Evolutionary conservation across 2,888 invertebrate genomes (phyloP), one percentile per base, ranked within the genome.

Genomic region (Eupsilia transversa): DNA sequence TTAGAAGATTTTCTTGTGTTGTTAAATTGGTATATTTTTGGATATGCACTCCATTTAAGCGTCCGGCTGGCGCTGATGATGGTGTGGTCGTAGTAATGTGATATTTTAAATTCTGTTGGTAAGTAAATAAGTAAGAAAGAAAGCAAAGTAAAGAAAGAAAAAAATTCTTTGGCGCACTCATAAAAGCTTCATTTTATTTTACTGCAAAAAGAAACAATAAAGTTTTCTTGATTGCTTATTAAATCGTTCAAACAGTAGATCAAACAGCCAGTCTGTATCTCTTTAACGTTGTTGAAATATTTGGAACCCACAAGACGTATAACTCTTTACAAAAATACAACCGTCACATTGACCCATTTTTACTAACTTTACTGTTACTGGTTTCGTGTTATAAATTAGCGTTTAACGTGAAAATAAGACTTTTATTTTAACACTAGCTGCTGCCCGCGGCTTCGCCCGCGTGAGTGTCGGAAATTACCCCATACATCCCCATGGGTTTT

Each of bases 281-380:
- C 20, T 63, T 82, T 77, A 54, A 59, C 41, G 52, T 14, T 65
- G 46, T 41, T n/a, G 52, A 61, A 78, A 82, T 82, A 82, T 70
- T 70, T 54, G 43, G 27, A 77, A 67, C 43, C 63, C 49, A 54
- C 78, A 23, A 46, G 27, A 49, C 49, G 46, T 46, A 59, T 60
- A 72, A 72, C 41, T 72, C 41, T 46, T 79, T 33, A 65, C 54
- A n/a, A 72, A 67, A 67, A 68, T 52, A 72, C 46, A 67, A 60
- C 20, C 46, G 59, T 49, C 74, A 57, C 63, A 80, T 66, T 81
- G 84, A 74, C 80, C 84, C 2, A 67, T 70, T 74, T 74, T 80
- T 49, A 20, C 46, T 33, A 49, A 74, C 35, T 63, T 74, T 63
- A 69, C 23, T 57, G 56, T 63, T 77, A 77, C 54, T 10, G 35